Conservation (phyloP, 2,113 vertebrate species). For the Rhizomys pruinosus region DNA sequence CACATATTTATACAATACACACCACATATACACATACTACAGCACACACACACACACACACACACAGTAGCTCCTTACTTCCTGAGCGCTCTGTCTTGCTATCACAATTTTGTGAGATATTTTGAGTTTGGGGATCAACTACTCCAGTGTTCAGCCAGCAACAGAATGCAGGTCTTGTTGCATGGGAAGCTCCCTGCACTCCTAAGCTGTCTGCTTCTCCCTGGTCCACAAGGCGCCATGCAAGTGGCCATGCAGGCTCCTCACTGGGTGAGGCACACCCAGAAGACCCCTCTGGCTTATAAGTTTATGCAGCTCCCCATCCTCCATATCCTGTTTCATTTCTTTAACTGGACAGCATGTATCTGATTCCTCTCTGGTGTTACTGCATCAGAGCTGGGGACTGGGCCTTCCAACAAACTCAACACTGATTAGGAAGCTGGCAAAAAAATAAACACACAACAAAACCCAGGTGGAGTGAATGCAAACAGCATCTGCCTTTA, state of each 20-base stretch:
- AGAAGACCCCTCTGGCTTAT: background rate
- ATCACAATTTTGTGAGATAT: background rate
- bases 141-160: background rate
- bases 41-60: background rate
- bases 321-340: background rate
- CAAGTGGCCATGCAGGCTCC: background rate
- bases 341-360: background rate
- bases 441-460: background rate
- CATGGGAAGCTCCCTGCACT: background rate
- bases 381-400: background rate
- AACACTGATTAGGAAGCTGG: background rate
- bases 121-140: background rate
- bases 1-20: background rate
- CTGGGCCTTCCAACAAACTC: background rate
- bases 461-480: background rate
- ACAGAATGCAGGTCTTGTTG: background rate
- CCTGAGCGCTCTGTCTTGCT: background rate
- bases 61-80: background rate
- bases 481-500: background rate
- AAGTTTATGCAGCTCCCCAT: background rate
- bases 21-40: background rate
- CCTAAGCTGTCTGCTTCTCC: too few relatives aligned
- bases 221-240: too few relatives aligned
- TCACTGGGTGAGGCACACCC: too few relatives aligned
- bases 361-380: background rate